Evolutionary conservation across 2,113 vertebrate genomes (phyloP).

Genomic region (Macroglossus sobrinus): DNA sequence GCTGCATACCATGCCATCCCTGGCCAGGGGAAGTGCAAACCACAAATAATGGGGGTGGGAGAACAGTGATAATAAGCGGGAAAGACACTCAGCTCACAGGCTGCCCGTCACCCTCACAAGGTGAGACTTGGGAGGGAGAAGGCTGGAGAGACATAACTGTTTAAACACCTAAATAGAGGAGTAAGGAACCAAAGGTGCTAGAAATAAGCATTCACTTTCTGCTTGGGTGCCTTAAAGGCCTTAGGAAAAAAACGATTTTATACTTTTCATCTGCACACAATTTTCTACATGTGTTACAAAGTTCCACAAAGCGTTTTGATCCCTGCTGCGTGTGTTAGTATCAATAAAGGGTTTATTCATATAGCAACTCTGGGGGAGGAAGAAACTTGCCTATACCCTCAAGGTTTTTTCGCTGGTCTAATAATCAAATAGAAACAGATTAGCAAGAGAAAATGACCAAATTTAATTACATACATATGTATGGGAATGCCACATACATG

Average conservation of each 20-base stretch:
- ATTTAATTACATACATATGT: not conserved
- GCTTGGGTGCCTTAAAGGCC: not conserved
- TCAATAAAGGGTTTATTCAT: not conserved
- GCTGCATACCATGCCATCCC: not conserved
- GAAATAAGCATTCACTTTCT: not conserved
- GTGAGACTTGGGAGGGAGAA: slow-evolving; percentile 41
- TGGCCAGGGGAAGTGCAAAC: slow-evolving; percentile 29
- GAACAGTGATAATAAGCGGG: slow-evolving; percentile 33
- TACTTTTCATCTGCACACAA: not conserved
- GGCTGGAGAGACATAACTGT: slow-evolving; percentile 18
- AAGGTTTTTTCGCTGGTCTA: not conserved
- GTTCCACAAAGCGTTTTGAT: not conserved
- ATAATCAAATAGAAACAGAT: not conserved
- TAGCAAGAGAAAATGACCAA: not conserved
- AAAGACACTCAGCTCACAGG: slow-evolving; percentile 52
- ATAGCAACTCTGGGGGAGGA: not conserved
- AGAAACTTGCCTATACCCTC: not conserved
- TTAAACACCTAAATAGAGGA: not conserved
- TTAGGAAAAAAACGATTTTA: not conserved
- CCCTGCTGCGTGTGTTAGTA: not conserved
- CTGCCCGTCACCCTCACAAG: slow-evolving; percentile 9
- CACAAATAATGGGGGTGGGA: not conserved
- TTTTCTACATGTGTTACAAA: not conserved
- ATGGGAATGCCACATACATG: not conserved
- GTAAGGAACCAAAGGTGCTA: not conserved